A percentile compares a stretch with the other conserved stretches of the same genome.
phyloP scores from a whole-genome alignment of 2,888 invertebrate genomes.

The Agapetus fuscipes region DNA sequence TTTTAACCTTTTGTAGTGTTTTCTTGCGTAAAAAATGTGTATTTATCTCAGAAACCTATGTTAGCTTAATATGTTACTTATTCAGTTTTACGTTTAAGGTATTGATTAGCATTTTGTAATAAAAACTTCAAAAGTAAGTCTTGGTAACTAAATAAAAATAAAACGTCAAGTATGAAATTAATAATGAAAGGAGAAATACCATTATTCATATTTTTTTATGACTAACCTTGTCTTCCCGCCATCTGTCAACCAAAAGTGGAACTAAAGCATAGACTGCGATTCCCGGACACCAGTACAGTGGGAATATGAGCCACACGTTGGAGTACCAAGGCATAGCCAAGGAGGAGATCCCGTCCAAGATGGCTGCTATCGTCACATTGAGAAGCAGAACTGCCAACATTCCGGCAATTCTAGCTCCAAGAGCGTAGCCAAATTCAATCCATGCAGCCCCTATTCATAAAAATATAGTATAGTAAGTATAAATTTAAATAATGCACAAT shows the following conservation, averaged over 20 bases:
- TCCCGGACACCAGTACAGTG: constrained; percentile 17
- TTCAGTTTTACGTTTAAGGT: too few species aligned
- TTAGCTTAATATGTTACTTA: too few species aligned
- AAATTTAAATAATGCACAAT: too few species aligned
- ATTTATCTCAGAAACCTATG: too few species aligned
- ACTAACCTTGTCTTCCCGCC: constrained; percentile 13
- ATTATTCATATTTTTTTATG: neutral
- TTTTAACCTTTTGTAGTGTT: too few species aligned
- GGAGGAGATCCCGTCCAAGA: constrained; percentile 10
- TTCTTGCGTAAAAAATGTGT: too few species aligned
- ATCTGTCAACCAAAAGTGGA: constrained; percentile 7
- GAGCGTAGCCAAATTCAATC: constrained; percentile 12
- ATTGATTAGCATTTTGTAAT: too few species aligned
- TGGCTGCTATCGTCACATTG: constrained; percentile 4
- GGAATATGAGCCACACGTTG: constrained; percentile 17
- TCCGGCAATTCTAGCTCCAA: constrained; percentile 6
- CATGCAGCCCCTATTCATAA: constrained; percentile 6
- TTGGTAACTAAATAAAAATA: too few species aligned
- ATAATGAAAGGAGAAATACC: too few species aligned
- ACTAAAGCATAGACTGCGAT: constrained; percentile 7
- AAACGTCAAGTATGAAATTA: too few species aligned
- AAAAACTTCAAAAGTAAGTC: too few species aligned
- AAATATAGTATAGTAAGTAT: too few species aligned
- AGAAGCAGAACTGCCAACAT: constrained; percentile 8
- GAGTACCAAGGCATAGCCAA: constrained; percentile 18